Conservation (phyloP, 2,113 vertebrate species). For the Gobiocypris rarus region DNA sequence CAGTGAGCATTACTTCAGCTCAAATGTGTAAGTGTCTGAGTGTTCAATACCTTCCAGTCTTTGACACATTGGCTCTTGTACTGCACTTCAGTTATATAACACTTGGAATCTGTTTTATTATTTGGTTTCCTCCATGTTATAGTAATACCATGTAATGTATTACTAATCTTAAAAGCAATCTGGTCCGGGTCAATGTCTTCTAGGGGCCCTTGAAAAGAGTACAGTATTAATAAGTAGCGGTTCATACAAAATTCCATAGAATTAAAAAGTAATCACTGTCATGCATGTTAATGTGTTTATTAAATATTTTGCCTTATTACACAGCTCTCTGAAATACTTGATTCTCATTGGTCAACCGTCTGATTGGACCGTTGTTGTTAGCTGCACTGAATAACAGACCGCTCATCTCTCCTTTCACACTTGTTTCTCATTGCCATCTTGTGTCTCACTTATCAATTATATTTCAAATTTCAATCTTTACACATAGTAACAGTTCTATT, state of each 20-base stretch:
- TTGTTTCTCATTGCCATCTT: background rate
- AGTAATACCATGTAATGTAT: slow-evolving; percentile 4
- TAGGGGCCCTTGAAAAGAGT: background rate
- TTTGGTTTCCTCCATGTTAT: slow-evolving; percentile 44
- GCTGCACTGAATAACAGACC: background rate
- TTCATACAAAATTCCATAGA: background rate
- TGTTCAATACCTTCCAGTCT: slow-evolving; percentile 55
- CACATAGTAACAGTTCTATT: too few species aligned
- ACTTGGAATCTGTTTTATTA: accelerated
- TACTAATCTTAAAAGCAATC: slow-evolving; percentile 42
- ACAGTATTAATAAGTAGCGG: background rate
- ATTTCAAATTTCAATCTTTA: background rate
- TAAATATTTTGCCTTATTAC: too few species aligned
- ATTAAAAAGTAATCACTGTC: background rate
- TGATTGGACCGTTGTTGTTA: background rate
- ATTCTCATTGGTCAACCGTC: background rate
- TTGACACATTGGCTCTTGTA: slow-evolving; percentile 52
- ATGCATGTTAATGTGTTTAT: too few species aligned
- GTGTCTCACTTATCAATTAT: background rate
- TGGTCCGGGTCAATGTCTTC: background rate
- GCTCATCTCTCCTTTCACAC: too few species aligned
- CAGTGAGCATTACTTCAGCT: background rate
- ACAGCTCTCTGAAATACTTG: too few species aligned
- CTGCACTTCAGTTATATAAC: slow-evolving; percentile 53
- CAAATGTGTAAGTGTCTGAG: slow-evolving; percentile 4